Conservation (phyloP, 2,797 vertebrate genomes). For the Nannoperca australis region DNA sequence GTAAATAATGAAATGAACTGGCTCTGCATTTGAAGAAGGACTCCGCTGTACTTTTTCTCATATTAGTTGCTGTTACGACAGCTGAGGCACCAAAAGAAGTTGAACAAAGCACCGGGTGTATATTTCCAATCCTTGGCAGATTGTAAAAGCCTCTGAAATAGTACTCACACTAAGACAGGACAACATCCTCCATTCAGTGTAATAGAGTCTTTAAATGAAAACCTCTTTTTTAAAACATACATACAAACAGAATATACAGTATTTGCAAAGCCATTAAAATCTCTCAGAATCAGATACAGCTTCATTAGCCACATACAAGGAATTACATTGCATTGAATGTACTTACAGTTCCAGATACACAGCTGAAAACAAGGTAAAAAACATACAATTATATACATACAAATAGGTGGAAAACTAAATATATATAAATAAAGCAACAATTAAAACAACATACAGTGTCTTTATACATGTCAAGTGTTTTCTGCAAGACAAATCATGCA, state of each 20-base stretch:
- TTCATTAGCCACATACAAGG: too few species aligned
- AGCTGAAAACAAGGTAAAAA: too few species aligned
- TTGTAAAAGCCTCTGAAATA: slow-evolving; percentile 12
- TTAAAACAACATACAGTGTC: too few species aligned
- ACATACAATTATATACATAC: too few species aligned
- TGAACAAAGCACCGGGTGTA: slow-evolving; percentile 37
- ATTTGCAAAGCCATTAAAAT: not conserved
- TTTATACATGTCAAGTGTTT: too few species aligned
- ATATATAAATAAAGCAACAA: too few species aligned
- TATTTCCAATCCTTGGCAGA: slow-evolving; percentile 29
- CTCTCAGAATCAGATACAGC: too few species aligned
- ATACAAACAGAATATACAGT: not conserved
- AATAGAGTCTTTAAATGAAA: not conserved
- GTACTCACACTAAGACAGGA: not conserved
- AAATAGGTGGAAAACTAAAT: too few species aligned
- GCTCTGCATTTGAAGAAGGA: not conserved
- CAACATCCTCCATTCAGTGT: not conserved
- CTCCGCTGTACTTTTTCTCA: not conserved
- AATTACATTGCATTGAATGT: too few species aligned
- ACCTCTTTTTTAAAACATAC: not conserved
- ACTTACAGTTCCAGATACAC: too few species aligned
- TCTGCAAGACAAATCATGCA: too few species aligned
- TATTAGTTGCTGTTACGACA: slow-evolving; percentile 5
- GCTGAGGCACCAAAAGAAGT: slow-evolving; percentile 1
- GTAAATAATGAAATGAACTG: slow-evolving; percentile 26